Evolutionary conservation across 2,113 vertebrate genomes (phyloP).

Genomic region (Leucopsar rothschildi): DNA sequence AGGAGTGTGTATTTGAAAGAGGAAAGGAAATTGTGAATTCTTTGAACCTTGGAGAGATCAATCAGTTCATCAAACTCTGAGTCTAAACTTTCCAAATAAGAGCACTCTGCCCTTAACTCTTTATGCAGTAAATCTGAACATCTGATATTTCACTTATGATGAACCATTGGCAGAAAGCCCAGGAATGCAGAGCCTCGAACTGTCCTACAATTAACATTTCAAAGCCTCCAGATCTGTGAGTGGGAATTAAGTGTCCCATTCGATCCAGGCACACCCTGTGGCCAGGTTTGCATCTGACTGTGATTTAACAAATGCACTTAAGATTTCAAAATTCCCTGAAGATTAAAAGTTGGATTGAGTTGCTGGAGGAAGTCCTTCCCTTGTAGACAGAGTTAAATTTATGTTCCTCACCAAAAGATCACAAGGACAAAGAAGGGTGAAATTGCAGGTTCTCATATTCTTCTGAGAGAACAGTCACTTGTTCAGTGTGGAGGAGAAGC

Average conservation of each 20-base stretch:
- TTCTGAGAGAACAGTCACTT: neutral
- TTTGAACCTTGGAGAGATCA: neutral
- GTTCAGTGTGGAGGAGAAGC: neutral
- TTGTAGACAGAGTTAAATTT: neutral
- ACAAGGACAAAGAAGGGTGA: neutral
- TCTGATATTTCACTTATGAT: neutral
- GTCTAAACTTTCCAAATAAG: neutral
- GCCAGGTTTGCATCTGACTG: neutral
- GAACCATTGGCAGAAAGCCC: neutral
- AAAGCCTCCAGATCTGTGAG: neutral
- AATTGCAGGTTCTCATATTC: neutral
- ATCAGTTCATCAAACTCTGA: neutral
- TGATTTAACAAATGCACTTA: neutral
- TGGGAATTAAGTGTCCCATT: neutral
- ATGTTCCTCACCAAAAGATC: neutral
- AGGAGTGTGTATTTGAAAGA: neutral
- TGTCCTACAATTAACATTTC: neutral
- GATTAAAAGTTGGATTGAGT: neutral
- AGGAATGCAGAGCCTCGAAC: neutral
- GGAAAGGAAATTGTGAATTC: neutral
- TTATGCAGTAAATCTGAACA: neutral
- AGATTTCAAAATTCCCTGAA: neutral
- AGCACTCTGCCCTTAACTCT: neutral
- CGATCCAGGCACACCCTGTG: neutral
- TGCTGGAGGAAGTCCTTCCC: neutral